A percentile compares a stretch with the other conserved stretches of the same genome.
Evolutionary conservation across 1,140 invertebrate species (phyloP).

Genomic region (Cardiocondyla obscurior): DNA sequence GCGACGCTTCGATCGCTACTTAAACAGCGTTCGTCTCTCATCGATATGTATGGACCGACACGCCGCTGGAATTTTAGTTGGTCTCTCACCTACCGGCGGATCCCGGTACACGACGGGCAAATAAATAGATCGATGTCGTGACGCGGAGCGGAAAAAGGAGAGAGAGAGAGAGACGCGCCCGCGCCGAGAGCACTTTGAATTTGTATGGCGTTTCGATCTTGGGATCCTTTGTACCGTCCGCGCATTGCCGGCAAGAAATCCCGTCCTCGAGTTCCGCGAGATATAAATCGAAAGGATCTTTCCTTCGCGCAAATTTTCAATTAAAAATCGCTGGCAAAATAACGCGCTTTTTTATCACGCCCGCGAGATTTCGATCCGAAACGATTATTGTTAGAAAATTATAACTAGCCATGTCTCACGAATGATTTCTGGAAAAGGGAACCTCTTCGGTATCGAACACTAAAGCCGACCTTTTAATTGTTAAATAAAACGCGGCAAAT

Average conservation of each 20-base stretch:
- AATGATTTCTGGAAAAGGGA: background rate
- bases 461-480: background rate
- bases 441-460: background rate
- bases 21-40: constrained; percentile 70
- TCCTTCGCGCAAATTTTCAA: background rate
- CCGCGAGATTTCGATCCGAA: background rate
- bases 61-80: constrained; percentile 83
- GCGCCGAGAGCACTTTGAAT: constrained; percentile 31
- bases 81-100: constrained; percentile 64
- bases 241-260: constrained; percentile 17
- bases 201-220: constrained; percentile 29
- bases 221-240: constrained; percentile 18
- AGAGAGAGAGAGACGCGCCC: constrained; percentile 17
- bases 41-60: constrained; percentile 82
- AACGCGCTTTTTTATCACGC: background rate
- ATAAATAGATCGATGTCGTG: constrained; percentile 72
- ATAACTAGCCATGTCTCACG: background rate
- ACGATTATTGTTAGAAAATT: background rate
- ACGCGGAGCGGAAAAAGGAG: constrained; percentile 48
- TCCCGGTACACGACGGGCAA: constrained; percentile 67
- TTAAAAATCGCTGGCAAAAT: background rate
- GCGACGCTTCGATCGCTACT: constrained; percentile 57
- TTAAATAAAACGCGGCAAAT: background rate
- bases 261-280: background rate
- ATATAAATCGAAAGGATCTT: background rate